Evolutionary conservation across 1,140 invertebrate species (phyloP).

Genomic region (Zaprionus lachaisei): DNA sequence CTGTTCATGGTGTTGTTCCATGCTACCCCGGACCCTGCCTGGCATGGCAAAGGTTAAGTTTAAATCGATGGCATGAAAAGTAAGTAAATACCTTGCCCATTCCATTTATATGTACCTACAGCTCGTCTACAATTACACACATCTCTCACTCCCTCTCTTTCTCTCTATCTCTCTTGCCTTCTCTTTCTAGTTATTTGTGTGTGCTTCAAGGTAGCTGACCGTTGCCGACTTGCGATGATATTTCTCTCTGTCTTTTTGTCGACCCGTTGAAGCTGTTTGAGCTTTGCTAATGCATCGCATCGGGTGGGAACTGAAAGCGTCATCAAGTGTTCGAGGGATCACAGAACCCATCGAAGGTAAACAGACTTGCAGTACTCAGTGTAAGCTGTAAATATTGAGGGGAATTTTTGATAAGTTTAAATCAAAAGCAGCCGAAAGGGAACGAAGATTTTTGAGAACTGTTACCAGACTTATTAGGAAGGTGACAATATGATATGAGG

Average conservation of each 20-base stretch:
- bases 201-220: conserved; percentile 46
- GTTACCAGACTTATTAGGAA: not conserved
- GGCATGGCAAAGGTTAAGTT: conserved; percentile 64
- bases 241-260: conserved; percentile 43
- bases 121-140: conserved; percentile 18
- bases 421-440: conserved; percentile 27
- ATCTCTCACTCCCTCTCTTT: conserved; percentile 14
- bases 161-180: conserved; percentile 15
- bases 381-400: conserved; percentile 22
- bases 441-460: not conserved
- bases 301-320: conserved; percentile 39
- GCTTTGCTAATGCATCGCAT: conserved; percentile 47
- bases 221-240: conserved; percentile 72
- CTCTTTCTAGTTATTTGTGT: conserved; percentile 29
- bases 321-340: conserved; percentile 32
- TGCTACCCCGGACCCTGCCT: conserved; percentile 33
- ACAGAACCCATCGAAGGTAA: conserved; percentile 26
- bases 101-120: conserved; percentile 15
- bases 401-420: not conserved
- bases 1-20: not conserved
- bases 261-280: conserved; percentile 27
- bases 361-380: conserved; percentile 25
- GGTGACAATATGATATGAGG: not conserved
- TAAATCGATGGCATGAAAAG: conserved; percentile 74
- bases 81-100: conserved; percentile 67